Evolutionary conservation across 2,113 vertebrate genomes (phyloP).

Genomic region (Struthidea cinerea): DNA sequence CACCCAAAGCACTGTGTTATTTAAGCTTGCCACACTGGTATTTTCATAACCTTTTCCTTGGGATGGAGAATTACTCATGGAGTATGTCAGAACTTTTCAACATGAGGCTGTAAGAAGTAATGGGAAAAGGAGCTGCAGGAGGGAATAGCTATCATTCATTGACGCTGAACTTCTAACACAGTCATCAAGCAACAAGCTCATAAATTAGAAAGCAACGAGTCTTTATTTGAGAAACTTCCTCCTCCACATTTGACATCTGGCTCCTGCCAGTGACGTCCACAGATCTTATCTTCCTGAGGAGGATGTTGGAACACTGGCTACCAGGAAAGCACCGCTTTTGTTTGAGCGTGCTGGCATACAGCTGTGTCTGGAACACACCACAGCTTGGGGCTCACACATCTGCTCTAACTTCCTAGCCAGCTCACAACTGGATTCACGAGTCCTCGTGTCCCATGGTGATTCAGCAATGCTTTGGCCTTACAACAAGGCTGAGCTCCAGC

Average conservation of each 20-base stretch:
- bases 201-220: conserved; percentile 5
- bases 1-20: not conserved
- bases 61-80: not conserved
- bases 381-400: not conserved
- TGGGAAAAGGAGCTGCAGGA: not conserved
- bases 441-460: not conserved
- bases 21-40: not conserved
- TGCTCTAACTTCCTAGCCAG: not conserved
- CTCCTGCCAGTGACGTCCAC: not conserved
- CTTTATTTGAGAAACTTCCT: conserved; percentile 7
- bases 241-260: not conserved
- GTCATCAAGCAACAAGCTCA: not conserved
- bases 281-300: conserved; percentile 45
- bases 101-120: not conserved
- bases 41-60: conserved; percentile 55
- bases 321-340: conserved; percentile 20
- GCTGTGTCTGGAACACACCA: not conserved
- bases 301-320: conserved; percentile 5
- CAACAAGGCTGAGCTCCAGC: not conserved
- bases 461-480: not conserved
- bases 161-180: not conserved
- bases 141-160: not conserved
- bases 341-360: not conserved
- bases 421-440: not conserved
- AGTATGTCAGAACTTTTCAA: conserved; percentile 3